Conservation (phyloP, 1,140 invertebrate species). For the Drosophila mayri region DNA sequence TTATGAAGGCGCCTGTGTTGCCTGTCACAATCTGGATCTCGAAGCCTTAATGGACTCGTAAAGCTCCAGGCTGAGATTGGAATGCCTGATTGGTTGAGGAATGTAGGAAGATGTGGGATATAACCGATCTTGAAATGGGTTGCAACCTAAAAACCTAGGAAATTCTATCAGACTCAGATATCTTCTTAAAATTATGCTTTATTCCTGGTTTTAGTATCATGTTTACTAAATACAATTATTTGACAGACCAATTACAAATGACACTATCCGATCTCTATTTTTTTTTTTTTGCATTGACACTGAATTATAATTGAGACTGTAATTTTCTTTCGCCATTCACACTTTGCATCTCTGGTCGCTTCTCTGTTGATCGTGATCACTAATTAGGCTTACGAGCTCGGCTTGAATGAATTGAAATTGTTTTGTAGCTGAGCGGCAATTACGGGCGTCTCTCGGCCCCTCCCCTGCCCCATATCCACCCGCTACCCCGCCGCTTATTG, state of each 20-base stretch:
- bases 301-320: constrained; percentile 59
- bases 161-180: not conserved
- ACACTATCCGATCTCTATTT: constrained; percentile 11
- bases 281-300: constrained; percentile 58
- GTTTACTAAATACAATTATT: not conserved
- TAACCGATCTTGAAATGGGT: not conserved
- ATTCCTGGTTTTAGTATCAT: not conserved
- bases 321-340: constrained; percentile 27
- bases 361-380: constrained; percentile 30
- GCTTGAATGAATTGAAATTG: constrained; percentile 75
- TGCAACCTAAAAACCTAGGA: not conserved
- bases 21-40: constrained; percentile 50
- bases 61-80: constrained; percentile 34
- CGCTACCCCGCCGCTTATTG: constrained; percentile 1
- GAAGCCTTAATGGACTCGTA: constrained; percentile 48
- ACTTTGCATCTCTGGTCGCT: constrained; percentile 23
- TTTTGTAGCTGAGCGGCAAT: constrained; percentile 62
- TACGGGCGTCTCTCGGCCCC: constrained; percentile 27
- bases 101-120: constrained; percentile 16
- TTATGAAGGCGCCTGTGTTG: constrained; percentile 29
- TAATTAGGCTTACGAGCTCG: constrained; percentile 69
- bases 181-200: too few relatives aligned
- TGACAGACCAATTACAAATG: not conserved
- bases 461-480: not conserved
- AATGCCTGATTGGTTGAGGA: constrained; percentile 16